phyloP scores from a whole-genome alignment of 1,140 invertebrate genomes.

The Tetramorium simillimum region DNA sequence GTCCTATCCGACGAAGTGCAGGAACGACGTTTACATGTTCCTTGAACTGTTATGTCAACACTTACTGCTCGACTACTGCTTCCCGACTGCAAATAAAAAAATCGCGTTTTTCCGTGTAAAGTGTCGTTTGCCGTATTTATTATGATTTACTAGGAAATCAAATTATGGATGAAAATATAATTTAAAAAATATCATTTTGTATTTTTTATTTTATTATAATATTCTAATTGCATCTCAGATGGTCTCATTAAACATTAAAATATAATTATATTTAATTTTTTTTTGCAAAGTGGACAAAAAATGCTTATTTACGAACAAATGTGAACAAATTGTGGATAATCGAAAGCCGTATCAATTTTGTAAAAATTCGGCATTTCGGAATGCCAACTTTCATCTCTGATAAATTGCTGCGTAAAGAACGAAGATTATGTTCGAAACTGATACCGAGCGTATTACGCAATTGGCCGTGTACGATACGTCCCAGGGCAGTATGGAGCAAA shows the following conservation, averaged over 20 bases:
- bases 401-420: conserved; percentile 23
- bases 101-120: neutral
- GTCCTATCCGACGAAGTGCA: conserved; percentile 58
- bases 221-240: neutral
- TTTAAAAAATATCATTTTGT: neutral
- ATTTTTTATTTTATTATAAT: neutral
- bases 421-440: conserved; percentile 47
- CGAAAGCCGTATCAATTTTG: too few relatives aligned
- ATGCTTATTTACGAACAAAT: too few relatives aligned
- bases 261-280: neutral
- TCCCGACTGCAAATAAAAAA: conserved; percentile 1
- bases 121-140: conserved; percentile 24
- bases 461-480: conserved; percentile 49
- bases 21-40: conserved; percentile 67
- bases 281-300: too few relatives aligned
- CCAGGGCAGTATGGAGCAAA: conserved; percentile 64
- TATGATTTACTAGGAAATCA: neutral
- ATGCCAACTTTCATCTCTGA: too few relatives aligned
- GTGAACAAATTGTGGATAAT: too few relatives aligned
- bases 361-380: too few relatives aligned
- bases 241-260: neutral
- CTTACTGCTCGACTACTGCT: conserved; percentile 41
- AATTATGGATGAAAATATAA: neutral
- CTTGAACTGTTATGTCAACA: conserved; percentile 67
- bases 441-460: conserved; percentile 59